Evolutionary conservation across 2,797 vertebrate species (phyloP).

Genomic region (Betta splendens): DNA sequence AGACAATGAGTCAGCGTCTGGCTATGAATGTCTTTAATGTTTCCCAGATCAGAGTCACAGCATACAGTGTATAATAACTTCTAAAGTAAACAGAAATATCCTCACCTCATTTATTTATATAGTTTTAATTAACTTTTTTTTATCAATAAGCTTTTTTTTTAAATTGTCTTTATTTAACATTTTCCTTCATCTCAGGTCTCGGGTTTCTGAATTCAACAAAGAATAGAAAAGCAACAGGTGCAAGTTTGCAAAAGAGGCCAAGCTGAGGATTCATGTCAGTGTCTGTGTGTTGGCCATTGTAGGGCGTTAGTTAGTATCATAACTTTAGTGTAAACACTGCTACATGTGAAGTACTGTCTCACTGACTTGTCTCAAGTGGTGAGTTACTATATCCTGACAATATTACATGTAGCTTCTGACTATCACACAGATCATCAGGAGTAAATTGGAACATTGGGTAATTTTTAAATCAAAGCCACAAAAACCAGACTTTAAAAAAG

Average conservation of each 20-base stretch:
- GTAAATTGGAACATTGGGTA: too few relatives aligned
- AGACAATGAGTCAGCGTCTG: conserved; percentile 49
- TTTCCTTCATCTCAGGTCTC: conserved; percentile 75
- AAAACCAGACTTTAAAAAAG: too few relatives aligned
- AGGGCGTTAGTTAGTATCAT: too few relatives aligned
- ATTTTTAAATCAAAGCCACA: too few relatives aligned
- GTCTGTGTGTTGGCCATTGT: background rate
- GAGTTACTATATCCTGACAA: background rate
- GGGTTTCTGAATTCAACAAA: conserved; percentile 79
- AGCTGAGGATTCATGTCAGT: conserved; percentile 24
- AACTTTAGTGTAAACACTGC: conserved; percentile 63
- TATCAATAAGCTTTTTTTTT: conserved; percentile 69
- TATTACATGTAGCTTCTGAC: background rate
- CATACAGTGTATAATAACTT: conserved; percentile 87
- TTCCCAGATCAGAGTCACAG: conserved; percentile 86
- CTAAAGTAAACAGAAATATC: conserved; percentile 87
- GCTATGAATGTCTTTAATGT: conserved; percentile 87
- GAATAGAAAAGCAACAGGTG: conserved; percentile 82
- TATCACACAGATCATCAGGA: conserved; percentile 12
- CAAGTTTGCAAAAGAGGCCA: conserved; percentile 57
- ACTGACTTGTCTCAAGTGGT: conserved; percentile 1
- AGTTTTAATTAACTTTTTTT: conserved; percentile 69
- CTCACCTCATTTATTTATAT: conserved; percentile 84
- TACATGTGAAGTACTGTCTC: conserved; percentile 46
- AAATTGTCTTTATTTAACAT: conserved; percentile 75